phyloP scores from a whole-genome alignment of 2,888 invertebrate species.

The Epinotia bilunana region DNA sequence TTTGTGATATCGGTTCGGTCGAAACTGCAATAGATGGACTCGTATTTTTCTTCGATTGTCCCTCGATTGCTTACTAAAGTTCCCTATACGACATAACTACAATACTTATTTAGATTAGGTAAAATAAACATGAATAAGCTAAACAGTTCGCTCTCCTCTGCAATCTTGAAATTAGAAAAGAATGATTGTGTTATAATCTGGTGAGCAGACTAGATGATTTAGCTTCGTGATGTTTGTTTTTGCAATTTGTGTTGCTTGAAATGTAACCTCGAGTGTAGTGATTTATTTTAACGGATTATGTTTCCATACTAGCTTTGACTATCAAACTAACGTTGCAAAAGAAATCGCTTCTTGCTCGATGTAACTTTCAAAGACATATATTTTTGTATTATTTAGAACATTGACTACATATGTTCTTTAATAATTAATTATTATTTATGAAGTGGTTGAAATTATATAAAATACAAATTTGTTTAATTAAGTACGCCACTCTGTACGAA shows the following conservation, averaged over 20 bases:
- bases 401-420: slow-evolving; percentile 10
- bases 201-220: not conserved
- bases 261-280: slow-evolving; percentile 1
- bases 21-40: not conserved
- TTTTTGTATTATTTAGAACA: not conserved
- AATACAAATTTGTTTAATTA: not conserved
- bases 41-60: not conserved
- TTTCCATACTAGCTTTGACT: not conserved
- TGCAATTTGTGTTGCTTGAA: not conserved
- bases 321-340: not conserved
- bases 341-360: slow-evolving; percentile 10
- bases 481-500: not conserved
- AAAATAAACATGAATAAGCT: not conserved
- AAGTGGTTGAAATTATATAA: slow-evolving; percentile 34
- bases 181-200: not conserved
- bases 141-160: not conserved
- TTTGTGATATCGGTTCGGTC: not conserved
- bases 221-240: slow-evolving; percentile 2
- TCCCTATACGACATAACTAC: not conserved
- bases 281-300: slow-evolving; percentile 5
- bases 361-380: not conserved
- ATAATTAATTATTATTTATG: slow-evolving; percentile 10
- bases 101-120: not conserved
- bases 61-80: not conserved
- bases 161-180: not conserved